Conservation (phyloP, 1,140 invertebrate species). For the Pachypsylla venusta region DNA sequence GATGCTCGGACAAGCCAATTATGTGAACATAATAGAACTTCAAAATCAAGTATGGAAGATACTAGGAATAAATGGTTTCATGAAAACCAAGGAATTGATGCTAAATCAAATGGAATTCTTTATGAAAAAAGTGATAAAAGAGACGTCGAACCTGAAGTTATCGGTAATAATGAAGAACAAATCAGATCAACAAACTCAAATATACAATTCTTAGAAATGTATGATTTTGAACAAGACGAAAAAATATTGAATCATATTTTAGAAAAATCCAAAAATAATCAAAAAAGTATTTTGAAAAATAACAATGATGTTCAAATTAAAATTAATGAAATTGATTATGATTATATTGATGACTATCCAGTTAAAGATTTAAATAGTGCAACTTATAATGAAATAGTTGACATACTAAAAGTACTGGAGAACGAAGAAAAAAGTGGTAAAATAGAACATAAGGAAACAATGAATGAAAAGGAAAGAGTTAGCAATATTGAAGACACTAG, state of each 20-base stretch:
- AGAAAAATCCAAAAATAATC: neutral
- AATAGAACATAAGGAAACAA: too few species aligned
- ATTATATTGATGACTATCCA: neutral
- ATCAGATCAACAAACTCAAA: neutral
- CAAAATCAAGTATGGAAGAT: too few species aligned
- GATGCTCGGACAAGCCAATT: too few species aligned
- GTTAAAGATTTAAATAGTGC: slow-evolving; percentile 2
- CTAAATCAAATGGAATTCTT: too few species aligned
- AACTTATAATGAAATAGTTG: slow-evolving; percentile 24
- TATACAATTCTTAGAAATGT: neutral
- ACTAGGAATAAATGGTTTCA: too few species aligned
- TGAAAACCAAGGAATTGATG: too few species aligned
- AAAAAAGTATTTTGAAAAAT: neutral
- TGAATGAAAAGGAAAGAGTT: slow-evolving; percentile 4
- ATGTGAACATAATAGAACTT: too few species aligned
- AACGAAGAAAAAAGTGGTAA: slow-evolving; percentile 22
- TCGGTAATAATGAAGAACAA: neutral
- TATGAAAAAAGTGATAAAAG: too few species aligned
- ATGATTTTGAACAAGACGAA: slow-evolving; percentile 6
- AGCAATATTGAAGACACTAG: neutral
- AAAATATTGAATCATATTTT: slow-evolving; percentile 1
- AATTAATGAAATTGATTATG: neutral
- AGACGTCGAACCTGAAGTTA: too few species aligned
- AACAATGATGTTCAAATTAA: neutral
- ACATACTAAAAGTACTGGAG: slow-evolving; percentile 24